Conservation (phyloP, 2,888 invertebrate species). For the Zhuqinia jingwanae region DNA sequence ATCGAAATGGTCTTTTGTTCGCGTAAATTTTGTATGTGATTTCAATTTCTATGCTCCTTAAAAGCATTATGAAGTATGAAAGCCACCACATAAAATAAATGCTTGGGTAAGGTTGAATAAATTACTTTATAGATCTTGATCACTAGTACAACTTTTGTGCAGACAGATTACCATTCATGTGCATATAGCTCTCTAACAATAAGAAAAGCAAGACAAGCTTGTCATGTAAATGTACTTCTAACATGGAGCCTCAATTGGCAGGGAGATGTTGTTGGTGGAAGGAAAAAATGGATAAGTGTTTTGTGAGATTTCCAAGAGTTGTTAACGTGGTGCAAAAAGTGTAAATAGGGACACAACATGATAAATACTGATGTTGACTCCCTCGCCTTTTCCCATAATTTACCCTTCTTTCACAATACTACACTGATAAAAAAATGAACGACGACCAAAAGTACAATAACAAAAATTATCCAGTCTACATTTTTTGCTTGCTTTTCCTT, state of each 20-base stretch:
- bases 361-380: neutral
- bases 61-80: neutral
- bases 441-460: neutral
- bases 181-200: no score
- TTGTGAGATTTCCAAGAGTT: neutral
- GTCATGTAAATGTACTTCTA: no score
- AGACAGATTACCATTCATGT: no score
- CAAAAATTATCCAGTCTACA: neutral
- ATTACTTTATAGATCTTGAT: constrained; percentile 3
- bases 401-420: neutral
- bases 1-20: neutral
- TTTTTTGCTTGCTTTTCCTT: neutral
- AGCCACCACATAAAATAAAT: neutral
- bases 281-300: neutral
- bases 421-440: neutral
- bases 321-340: neutral
- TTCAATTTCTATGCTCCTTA: neutral
- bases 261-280: no score
- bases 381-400: neutral
- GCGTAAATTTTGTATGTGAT: constrained; percentile 7
- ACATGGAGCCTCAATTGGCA: no score
- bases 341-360: neutral
- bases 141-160: no score
- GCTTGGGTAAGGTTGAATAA: neutral
- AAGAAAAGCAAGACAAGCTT: no score